Evolutionary conservation across 2,113 vertebrate genomes (phyloP).

Genomic region (Oxygymnocypris stewartii): DNA sequence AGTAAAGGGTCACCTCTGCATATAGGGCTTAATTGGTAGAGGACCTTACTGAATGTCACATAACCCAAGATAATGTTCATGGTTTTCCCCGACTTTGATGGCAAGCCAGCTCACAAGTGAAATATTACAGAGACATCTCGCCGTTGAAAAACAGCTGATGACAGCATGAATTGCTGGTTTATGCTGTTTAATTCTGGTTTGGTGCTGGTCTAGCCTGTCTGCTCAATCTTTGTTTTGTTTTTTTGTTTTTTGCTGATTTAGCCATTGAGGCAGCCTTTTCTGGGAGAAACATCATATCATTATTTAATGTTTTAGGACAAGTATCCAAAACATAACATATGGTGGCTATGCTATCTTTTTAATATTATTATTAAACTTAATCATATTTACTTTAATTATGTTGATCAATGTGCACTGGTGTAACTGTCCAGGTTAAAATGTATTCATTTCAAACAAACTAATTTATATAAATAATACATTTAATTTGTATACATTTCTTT

Average conservation of each 20-base stretch:
- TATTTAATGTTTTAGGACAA: neutral
- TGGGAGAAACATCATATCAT: neutral
- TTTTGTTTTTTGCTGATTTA: neutral
- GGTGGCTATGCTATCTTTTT: neutral
- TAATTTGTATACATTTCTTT: neutral
- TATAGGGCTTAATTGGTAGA: neutral
- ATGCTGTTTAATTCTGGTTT: constrained; percentile 4
- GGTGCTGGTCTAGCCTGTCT: neutral
- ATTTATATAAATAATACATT: neutral
- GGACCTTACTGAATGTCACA: too few relatives aligned
- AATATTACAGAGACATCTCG: neutral
- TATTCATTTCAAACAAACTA: neutral
- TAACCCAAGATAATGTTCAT: neutral
- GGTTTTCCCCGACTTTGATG: neutral
- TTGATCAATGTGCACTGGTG: neutral
- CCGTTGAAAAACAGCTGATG: neutral
- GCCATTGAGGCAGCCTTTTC: neutral
- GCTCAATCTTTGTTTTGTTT: neutral
- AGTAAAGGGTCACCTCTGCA: neutral
- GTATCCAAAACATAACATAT: neutral
- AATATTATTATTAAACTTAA: neutral
- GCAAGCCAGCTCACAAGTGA: neutral
- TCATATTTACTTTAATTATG: neutral
- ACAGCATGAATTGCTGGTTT: neutral
- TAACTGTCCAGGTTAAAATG: too few relatives aligned